Evolutionary conservation across 2,888 invertebrate species (phyloP).

Genomic region (Slavum lentiscoides): DNA sequence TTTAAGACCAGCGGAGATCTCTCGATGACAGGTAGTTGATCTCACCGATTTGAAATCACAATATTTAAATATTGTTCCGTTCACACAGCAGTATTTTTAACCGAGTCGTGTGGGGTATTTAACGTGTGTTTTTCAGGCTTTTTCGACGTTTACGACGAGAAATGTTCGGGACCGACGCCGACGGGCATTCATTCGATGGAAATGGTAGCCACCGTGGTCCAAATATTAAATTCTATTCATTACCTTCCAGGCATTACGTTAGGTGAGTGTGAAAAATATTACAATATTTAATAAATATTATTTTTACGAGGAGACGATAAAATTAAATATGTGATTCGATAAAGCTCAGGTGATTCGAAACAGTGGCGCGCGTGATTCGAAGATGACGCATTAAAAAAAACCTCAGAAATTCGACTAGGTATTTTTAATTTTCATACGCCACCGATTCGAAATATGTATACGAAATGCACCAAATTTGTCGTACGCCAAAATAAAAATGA

Average conservation of each 20-base stretch:
- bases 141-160: constrained; percentile 58
- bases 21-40: constrained; percentile 19
- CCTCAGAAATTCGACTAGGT: no score
- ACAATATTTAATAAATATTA: neutral
- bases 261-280: constrained; percentile 57
- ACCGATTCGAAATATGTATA: no score
- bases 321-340: no score
- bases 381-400: no score
- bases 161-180: constrained; percentile 60
- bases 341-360: no score
- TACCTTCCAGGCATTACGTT: constrained; percentile 60
- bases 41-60: neutral
- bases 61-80: neutral
- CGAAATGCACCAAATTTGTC: no score
- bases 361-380: no score
- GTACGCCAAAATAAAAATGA: no score
- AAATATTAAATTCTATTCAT: constrained; percentile 60
- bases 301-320: no score
- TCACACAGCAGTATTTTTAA: neutral
- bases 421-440: no score
- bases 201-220: constrained; percentile 60
- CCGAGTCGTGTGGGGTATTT: no score
- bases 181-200: constrained; percentile 60
- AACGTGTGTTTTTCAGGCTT: constrained; percentile 13
- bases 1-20: constrained; percentile 33